Base-by-base conservation (phyloP, 2,888 invertebrate species). In the Heliothis peltigera region DNA sequence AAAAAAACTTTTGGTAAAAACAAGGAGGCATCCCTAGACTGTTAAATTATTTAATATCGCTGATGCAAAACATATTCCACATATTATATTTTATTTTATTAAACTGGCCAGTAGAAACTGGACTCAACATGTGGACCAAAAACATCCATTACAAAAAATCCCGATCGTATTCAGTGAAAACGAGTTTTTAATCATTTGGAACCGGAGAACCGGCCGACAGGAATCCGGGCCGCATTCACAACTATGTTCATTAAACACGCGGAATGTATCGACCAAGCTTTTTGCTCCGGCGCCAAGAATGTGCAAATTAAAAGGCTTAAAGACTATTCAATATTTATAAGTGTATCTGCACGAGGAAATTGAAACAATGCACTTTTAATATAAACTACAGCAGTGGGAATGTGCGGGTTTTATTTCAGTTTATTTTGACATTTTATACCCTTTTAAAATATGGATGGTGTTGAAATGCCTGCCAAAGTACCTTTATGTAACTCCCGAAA, bases 231-330 rank as follows among this genome's bases (percentile, higher is more conserved):
- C 49, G 51, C 53, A 46, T 51, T 57, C 28, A 22, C 39, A 79
- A 74, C 74, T 70, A 74, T 70, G 80, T 79, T 79, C 67, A 77
- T 78, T 78, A 68, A 70, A 64, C 48, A 51, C 44, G 47, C 49
- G 58, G 64, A 64, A 65, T 68, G 64, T 70, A 55, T 52, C 53
- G 57, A 43, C 22, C 3, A 15, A 47, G 55, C 19, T 60, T 64
- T 60, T 57, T 47, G 64, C 57, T 21, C 32, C 19, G 21, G 3
- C 12, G 8, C 7, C 12, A 70, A 69, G 42, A 75, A 75, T 70
- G 53, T 60, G 53, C 5, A 43, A 48, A 54, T 53, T 58, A 72
- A 75, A 68, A 49, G 17, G 32, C 42, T 35, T 21, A 63, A 59
- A 32, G 48, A 17, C 46, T 58, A 39, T 58, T 58, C 17, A 63